Conservation (phyloP, 2,113 vertebrate genomes). For the Pelecanoides urinatrix region DNA sequence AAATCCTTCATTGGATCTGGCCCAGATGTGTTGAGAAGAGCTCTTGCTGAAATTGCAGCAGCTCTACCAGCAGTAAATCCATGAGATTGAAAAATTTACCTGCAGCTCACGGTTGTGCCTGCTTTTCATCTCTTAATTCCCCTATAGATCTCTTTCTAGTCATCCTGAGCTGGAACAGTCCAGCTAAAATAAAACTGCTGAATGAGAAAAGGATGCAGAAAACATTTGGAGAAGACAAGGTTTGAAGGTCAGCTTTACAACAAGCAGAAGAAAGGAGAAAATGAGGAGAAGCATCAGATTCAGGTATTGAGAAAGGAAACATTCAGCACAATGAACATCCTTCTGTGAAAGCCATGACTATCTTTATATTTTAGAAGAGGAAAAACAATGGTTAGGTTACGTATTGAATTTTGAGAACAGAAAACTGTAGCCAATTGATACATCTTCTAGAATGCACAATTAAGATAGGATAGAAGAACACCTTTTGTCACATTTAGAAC, state of each 20-base stretch:
- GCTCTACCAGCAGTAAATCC: conserved; percentile 58
- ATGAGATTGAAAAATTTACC: conserved; percentile 71
- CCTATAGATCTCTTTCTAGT: conserved; percentile 76
- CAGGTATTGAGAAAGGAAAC: conserved; percentile 39
- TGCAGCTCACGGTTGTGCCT: conserved; percentile 74
- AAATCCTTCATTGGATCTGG: conserved; percentile 59
- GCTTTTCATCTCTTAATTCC: conserved; percentile 76
- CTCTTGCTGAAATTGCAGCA: conserved; percentile 54
- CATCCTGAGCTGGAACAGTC: conserved; percentile 78
- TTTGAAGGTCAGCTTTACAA: conserved; percentile 65
- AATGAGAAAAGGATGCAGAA: conserved; percentile 75
- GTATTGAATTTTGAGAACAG: background rate
- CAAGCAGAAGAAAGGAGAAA: conserved; percentile 69
- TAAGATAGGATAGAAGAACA: background rate
- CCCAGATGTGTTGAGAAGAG: conserved; percentile 25
- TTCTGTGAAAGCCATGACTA: background rate
- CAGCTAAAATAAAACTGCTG: conserved; percentile 76
- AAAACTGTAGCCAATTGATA: background rate
- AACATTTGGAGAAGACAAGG: conserved; percentile 72
- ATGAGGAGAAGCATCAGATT: conserved; percentile 68
- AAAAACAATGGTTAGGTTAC: background rate
- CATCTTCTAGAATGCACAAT: background rate
- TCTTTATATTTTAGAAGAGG: background rate
- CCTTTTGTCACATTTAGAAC: background rate
- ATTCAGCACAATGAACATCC: background rate